Base-by-base conservation (phyloP, 2,888 invertebrate species). In the Drosophila bunnanda region DNA sequence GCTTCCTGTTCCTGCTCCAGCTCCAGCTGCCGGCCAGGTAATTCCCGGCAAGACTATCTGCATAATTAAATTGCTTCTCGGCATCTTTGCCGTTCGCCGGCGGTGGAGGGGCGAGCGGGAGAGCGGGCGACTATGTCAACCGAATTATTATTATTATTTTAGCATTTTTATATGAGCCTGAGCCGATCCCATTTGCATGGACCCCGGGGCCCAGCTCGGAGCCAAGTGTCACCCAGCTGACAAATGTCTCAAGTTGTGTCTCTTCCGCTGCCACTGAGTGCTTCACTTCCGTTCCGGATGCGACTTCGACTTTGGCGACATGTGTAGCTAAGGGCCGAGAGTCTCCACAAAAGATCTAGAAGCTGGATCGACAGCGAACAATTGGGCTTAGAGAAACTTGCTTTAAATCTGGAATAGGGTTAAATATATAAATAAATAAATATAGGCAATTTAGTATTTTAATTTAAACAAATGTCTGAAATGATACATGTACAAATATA, bases 21-120 rank as follows among this genome's bases (percentile, higher is more conserved):
- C 39, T 53, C 36, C 57, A 41, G 54, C 52, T 65, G 8, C 43
- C 17, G 62, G 34, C 55, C 34, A 78, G 80, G 86, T 80, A 83
- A 86, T 82, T 75, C 70, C 75, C 52, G 68, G 20, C 54, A 60
- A 79, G 77, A 77, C 77, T 79, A 87, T 87, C 82, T 84, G 77
- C 87, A 87, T 82, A 82, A 82, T 82, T 87, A 87, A 82, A 87
- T 82, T 82, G 84, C 79, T 70, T 73, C 69, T 48, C 59, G 62
- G 66, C 44, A 41, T 38, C 52, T 64, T 60, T 39, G 38, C 41
- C 75, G 58, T 32, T 32, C 48, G 15, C 12, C 30, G 17, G 44
- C 20, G 13, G 41, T 0, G 20, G 13, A 15, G 25, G 25, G n/a
- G 22, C 10, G 25, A 6, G n/a, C 9, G 22, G n/a, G 25, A 6